Percentiles rank a stretch among this genome's conserved stretches.
Evolutionary conservation across 2,797 vertebrate species (phyloP).

Genomic region (Danionella dracula): DNA sequence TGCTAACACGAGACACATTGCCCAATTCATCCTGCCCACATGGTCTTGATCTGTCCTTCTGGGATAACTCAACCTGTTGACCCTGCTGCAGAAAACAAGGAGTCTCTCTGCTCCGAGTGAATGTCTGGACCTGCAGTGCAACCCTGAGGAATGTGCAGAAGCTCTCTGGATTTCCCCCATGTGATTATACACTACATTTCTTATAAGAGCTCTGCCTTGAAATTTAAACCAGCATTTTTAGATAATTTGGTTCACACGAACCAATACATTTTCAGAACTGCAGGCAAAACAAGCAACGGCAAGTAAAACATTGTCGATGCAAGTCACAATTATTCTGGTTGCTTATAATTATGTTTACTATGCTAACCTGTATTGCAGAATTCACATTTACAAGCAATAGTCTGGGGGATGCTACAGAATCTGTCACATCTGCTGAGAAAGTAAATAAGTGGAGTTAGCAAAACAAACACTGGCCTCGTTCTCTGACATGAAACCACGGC

Average conservation of each 20-base stretch:
- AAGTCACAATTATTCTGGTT: not conserved
- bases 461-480: slow-evolving; percentile 29
- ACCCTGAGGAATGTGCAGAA: slow-evolving; percentile 26
- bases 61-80: slow-evolving; percentile 4
- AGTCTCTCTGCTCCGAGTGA: not conserved
- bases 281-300: slow-evolving; percentile 7
- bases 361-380: not conserved
- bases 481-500: slow-evolving; percentile 5
- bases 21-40: not conserved
- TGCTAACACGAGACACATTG: not conserved
- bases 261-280: slow-evolving; percentile 28
- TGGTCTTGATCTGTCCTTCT: not conserved
- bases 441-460: slow-evolving; percentile 36
- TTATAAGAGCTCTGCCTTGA: slow-evolving; percentile 12
- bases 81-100: not conserved
- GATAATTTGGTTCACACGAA: slow-evolving; percentile 19
- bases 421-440: slow-evolving; percentile 25
- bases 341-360: slow-evolving; percentile 23
- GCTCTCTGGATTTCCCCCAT: slow-evolving; percentile 30
- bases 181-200: slow-evolving; percentile 39
- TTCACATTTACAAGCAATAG: not conserved
- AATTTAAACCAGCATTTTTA: slow-evolving; percentile 16
- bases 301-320: slow-evolving; percentile 3
- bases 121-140: slow-evolving; percentile 28
- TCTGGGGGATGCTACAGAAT: not conserved